These are phyloP conservation scores for Danio aesculapii DNA, from an alignment of 2,797 vertebrate genomes.

Conservation along the genomic window DNA sequence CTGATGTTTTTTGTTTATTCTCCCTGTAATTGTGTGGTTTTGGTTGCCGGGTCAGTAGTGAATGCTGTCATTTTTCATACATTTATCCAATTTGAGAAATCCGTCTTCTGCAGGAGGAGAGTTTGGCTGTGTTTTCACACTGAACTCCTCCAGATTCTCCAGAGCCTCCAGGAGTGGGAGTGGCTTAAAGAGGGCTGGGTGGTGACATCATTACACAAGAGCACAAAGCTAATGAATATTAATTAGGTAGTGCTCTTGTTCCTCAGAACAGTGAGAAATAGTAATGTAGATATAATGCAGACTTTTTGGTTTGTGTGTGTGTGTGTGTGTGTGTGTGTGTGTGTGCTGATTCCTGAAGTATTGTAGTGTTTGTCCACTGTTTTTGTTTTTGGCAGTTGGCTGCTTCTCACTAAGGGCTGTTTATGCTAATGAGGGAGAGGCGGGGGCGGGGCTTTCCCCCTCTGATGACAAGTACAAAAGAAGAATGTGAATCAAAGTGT, in stretches of 20 bases:
- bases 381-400: no score
- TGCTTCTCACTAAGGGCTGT: no score
- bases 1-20: conserved; percentile 5
- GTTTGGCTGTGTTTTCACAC: neutral
- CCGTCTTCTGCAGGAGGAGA: neutral
- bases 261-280: neutral
- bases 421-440: no score
- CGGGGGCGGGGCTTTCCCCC: no score
- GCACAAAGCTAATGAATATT: neutral
- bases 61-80: conserved; percentile 39
- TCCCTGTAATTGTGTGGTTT: conserved; percentile 28
- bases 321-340: no score
- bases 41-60: conserved; percentile 22
- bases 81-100: conserved; percentile 49
- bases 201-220: neutral
- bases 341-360: no score
- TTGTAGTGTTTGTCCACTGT: no score
- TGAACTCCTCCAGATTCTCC: no score
- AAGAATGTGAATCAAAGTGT: no score
- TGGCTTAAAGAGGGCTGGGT: neutral
- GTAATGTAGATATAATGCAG: no score
- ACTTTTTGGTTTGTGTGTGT: no score
- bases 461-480: no score
- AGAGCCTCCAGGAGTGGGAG: neutral
- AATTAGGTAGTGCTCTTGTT: neutral